Evolutionary conservation across 1,140 invertebrate genomes (phyloP).

Genomic region (Zaprionus inermis): DNA sequence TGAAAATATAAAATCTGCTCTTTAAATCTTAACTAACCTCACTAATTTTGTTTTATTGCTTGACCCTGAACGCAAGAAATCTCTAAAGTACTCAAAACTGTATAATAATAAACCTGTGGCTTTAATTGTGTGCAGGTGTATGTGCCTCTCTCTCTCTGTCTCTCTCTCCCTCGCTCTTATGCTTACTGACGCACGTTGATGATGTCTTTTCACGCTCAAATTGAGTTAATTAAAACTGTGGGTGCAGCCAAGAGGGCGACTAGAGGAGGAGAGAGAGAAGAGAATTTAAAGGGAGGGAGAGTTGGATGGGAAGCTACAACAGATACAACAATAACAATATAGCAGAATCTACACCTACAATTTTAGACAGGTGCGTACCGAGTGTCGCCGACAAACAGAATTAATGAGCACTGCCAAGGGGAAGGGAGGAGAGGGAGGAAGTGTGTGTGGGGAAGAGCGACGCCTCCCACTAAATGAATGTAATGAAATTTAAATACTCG

Average conservation of each 20-base stretch:
- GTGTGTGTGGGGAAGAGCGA: background rate
- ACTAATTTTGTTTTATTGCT: background rate
- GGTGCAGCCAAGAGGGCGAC: conserved; percentile 26
- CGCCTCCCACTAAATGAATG: conserved; percentile 43
- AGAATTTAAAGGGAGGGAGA: background rate
- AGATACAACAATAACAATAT: conserved; percentile 11
- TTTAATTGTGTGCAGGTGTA: conserved; percentile 4
- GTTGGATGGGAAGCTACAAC: background rate
- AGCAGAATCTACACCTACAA: conserved; percentile 36
- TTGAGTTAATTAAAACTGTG: conserved; percentile 62
- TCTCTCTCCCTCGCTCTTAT: background rate
- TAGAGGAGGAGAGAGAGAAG: background rate
- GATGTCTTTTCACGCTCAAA: conserved; percentile 69
- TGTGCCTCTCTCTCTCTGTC: background rate
- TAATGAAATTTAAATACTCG: conserved; percentile 65
- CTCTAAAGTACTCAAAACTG: background rate
- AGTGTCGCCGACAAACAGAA: conserved; percentile 54
- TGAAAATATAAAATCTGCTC: background rate
- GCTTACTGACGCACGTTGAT: conserved; percentile 53
- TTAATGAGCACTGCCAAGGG: conserved; percentile 63
- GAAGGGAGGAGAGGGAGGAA: background rate
- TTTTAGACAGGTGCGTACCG: conserved; percentile 39
- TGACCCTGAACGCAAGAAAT: background rate
- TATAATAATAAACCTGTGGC: background rate
- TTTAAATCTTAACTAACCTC: background rate